Conservation (phyloP, 1,140 invertebrate genomes). For the Pseudobourletiella spinata region DNA sequence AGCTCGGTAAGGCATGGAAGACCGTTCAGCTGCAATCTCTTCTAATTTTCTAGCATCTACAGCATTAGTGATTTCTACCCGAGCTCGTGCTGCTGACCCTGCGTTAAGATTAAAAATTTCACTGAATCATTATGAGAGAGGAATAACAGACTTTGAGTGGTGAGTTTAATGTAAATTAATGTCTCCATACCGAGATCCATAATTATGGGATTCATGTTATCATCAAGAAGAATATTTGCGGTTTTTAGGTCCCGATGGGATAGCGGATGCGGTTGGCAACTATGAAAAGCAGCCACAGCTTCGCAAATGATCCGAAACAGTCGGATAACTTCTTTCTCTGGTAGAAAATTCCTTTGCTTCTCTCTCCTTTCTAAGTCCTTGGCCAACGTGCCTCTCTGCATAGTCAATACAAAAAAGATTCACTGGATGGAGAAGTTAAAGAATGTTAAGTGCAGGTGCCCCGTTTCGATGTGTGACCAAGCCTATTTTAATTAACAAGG, state of each 20-base stretch:
- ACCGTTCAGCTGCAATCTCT: slow-evolving; percentile 71
- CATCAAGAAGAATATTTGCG: slow-evolving; percentile 65
- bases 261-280: slow-evolving; percentile 58
- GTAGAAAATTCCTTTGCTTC: slow-evolving; percentile 52
- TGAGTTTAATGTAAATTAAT: neutral
- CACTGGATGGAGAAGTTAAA: too few relatives aligned
- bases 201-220: slow-evolving; percentile 61
- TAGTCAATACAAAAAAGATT: too few relatives aligned
- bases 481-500: too few relatives aligned
- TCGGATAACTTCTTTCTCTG: slow-evolving; percentile 54
- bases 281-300: slow-evolving; percentile 64
- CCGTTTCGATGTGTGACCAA: too few relatives aligned
- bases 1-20: slow-evolving; percentile 77
- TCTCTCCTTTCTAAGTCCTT: slow-evolving; percentile 55
- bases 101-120: slow-evolving; percentile 4
- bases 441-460: too few relatives aligned
- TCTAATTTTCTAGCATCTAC: slow-evolving; percentile 64
- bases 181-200: slow-evolving; percentile 63
- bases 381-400: slow-evolving; percentile 62
- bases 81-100: slow-evolving; percentile 66
- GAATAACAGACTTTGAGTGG: too few relatives aligned
- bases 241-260: slow-evolving; percentile 79
- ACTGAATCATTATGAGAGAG: too few relatives aligned
- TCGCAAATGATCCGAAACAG: slow-evolving; percentile 67
- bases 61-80: slow-evolving; percentile 60